Base-by-base conservation (phyloP, 2,797 vertebrate genomes). In the Acipenser transmontanus region DNA sequence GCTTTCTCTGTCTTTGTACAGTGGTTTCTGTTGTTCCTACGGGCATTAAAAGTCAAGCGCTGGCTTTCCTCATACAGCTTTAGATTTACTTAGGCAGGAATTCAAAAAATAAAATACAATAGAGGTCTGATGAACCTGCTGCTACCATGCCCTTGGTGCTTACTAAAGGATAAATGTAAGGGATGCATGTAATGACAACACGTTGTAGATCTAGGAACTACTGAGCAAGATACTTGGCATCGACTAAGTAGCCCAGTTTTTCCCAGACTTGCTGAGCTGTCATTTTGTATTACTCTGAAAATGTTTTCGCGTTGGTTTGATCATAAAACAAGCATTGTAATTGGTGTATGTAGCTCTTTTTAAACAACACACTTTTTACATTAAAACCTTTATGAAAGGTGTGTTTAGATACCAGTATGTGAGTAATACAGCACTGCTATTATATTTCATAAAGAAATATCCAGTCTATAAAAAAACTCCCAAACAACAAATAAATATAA, bases 131-230 rank as follows among this genome's bases (percentile, higher is more conserved):
- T 80, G 82, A 85, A 86, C 80, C 83, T 74, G 76, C 68, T 74
- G 80, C 80, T 81, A 84, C 78, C 79, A 66, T 80, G 81, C 73
- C 81, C 79, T 83, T 74, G 78, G 82, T 82, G 78, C 76, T 78
- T 71, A 66, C 72, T 64, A 47, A 72, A 79, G 69, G 75, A 70
- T 79, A 72, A 80, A 76, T n/a, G 70, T 79, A 80, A 73, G 77
- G 76, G 76, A 77, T 79, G 81, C 69, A 74, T 78, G 74, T 85
- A 84, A 84, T 80, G 77, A 78, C 79, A 81, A 82, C 81, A 79
- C 69, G 61, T 68, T 0, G 67, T 63, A 14, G 78, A 80, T 76
- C 72, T 57, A 76, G 70, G 72, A 71, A 50, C 69, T 65, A 60
- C 72, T 65, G 68, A 63, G 70, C 72, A 60, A 17, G 34, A 56